Percentiles rank a stretch among this genome's conserved stretches.
phyloP scores from a whole-genome alignment of 2,888 invertebrate species.

The Andricus curvator region DNA sequence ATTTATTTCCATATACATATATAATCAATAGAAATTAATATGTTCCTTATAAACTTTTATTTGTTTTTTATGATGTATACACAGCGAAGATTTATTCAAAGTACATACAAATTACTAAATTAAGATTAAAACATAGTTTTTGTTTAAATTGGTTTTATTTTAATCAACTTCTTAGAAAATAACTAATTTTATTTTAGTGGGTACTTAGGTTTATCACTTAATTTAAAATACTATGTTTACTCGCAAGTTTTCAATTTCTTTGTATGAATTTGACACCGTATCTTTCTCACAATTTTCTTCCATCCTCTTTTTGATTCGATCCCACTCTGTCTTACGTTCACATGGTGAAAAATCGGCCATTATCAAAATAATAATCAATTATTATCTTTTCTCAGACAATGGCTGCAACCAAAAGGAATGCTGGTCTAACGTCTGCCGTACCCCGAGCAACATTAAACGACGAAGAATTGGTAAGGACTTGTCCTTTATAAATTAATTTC shows the following conservation, averaged over 20 bases:
- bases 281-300: slow-evolving; percentile 35
- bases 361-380: slow-evolving; percentile 62
- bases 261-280: slow-evolving; percentile 17
- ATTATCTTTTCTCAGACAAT: slow-evolving; percentile 88
- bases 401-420: slow-evolving; percentile 98
- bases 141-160: neutral
- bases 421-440: slow-evolving; percentile 97
- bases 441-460: slow-evolving; percentile 98
- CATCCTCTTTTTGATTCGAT: slow-evolving; percentile 20
- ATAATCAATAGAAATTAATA: no score
- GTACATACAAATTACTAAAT: no score
- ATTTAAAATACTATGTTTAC: neutral
- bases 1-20: no score
- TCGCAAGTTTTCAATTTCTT: neutral
- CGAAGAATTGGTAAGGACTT: slow-evolving; percentile 96
- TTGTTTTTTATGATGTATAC: no score
- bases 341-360: slow-evolving; percentile 19
- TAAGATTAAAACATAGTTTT: no score
- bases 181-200: neutral
- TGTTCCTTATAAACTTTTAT: no score
- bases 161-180: neutral
- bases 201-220: neutral
- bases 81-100: no score
- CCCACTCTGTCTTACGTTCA: slow-evolving; percentile 28
- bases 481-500: slow-evolving; percentile 43